Conservation (phyloP, 2,888 invertebrate species). For the Andrena bucephala region DNA sequence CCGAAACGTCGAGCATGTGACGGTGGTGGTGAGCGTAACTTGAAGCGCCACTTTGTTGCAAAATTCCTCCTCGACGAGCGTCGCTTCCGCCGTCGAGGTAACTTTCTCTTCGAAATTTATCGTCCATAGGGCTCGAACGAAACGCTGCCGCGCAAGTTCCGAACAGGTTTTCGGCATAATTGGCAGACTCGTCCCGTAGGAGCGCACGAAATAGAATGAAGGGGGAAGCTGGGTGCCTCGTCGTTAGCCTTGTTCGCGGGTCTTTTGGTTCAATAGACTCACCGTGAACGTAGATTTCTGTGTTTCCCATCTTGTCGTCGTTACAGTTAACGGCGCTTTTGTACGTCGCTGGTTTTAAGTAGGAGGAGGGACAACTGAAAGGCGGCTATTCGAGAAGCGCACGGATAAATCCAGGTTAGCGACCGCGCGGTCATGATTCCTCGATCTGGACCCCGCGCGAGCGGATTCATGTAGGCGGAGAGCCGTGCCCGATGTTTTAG, state of each 20-base stretch:
- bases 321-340: neutral
- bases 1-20: neutral
- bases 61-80: neutral
- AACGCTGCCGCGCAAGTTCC: neutral
- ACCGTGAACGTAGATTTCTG: neutral
- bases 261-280: conserved; percentile 2
- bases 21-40: neutral
- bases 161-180: conserved; percentile 57
- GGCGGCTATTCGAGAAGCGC: neutral
- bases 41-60: neutral
- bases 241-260: conserved; percentile 38
- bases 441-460: neutral
- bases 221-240: conserved; percentile 49
- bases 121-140: neutral
- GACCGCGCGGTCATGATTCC: neutral
- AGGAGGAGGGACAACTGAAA: neutral
- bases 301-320: conserved; percentile 17
- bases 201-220: conserved; percentile 3
- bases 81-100: neutral
- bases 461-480: neutral
- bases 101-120: conserved; percentile 35
- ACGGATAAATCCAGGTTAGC: neutral
- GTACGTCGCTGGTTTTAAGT: too few species aligned
- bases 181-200: conserved; percentile 8
- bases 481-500: neutral